Percentiles rank a stretch among this genome's conserved stretches.
These are phyloP conservation scores for Mya arenaria DNA, from an alignment of 1,140 invertebrate species.

Conservation along the genomic window DNA sequence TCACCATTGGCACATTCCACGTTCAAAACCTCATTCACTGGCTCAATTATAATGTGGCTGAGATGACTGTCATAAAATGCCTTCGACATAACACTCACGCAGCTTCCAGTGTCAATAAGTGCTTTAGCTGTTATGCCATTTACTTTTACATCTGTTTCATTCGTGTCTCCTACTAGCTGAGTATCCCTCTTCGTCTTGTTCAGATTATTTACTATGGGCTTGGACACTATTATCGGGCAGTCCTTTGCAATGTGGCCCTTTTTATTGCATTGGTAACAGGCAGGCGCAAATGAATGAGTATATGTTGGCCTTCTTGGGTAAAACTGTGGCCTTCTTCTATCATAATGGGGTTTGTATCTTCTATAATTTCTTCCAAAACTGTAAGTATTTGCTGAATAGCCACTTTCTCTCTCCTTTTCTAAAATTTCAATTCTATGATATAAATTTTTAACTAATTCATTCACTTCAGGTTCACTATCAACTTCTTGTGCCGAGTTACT, in stretches of 20 bases:
- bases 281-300: background rate
- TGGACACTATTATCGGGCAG: background rate
- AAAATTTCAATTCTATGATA: background rate
- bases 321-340: background rate
- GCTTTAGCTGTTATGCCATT: background rate
- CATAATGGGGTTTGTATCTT: background rate
- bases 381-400: background rate
- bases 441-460: background rate
- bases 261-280: background rate
- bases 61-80: constrained; percentile 13
- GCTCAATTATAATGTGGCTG: background rate
- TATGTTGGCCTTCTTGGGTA: background rate
- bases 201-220: background rate
- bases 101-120: background rate
- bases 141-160: background rate
- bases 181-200: background rate
- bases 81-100: background rate
- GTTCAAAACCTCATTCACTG: background rate
- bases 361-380: background rate
- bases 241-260: background rate
- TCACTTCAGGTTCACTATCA: background rate
- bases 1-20: constrained; percentile 17
- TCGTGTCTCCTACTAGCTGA: background rate
- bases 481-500: background rate
- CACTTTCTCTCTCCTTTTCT: background rate